Evolutionary conservation across 2,888 invertebrate species (phyloP).

Genomic region (Archips xylosteana): DNA sequence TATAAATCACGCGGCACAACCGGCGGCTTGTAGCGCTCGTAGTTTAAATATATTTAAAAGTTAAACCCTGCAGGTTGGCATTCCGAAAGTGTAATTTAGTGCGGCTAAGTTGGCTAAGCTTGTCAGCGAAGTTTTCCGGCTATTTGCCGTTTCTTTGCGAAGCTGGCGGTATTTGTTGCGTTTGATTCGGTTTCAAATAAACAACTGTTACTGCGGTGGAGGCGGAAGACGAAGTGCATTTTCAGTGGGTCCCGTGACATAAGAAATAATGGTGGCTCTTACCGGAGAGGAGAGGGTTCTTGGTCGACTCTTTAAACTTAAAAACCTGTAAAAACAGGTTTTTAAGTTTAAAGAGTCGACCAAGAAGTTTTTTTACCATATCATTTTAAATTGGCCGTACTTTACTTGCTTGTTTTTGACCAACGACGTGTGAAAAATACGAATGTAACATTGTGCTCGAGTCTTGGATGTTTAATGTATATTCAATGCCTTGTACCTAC

Average conservation of each 20-base stretch:
- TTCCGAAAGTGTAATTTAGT: slow-evolving; percentile 26
- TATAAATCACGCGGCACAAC: slow-evolving; percentile 33
- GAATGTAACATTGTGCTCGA: too few relatives aligned
- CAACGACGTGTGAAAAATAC: too few relatives aligned
- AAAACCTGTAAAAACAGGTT: too few relatives aligned
- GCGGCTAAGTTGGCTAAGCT: slow-evolving; percentile 22
- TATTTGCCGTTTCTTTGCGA: slow-evolving; percentile 20
- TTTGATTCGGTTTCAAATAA: slow-evolving; percentile 6
- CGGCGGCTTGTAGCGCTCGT: slow-evolving; percentile 1
- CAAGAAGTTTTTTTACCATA: too few relatives aligned
- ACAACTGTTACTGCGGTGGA: background rate
- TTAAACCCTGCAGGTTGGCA: slow-evolving; percentile 20
- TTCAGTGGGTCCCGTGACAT: background rate
- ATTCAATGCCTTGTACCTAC: too few relatives aligned
- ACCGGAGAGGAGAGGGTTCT: too few relatives aligned
- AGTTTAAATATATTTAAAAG: slow-evolving; percentile 39
- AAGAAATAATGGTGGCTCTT: background rate
- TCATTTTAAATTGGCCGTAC: too few relatives aligned
- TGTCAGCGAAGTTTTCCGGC: slow-evolving; percentile 15
- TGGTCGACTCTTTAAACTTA: too few relatives aligned
- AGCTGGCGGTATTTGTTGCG: background rate
- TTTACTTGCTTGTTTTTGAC: too few relatives aligned
- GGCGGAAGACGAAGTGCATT: background rate
- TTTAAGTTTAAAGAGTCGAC: background rate
- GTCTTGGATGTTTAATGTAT: too few relatives aligned